phyloP scores from a whole-genome alignment of 1,140 invertebrate genomes.

The Drosophila bifasciata region DNA sequence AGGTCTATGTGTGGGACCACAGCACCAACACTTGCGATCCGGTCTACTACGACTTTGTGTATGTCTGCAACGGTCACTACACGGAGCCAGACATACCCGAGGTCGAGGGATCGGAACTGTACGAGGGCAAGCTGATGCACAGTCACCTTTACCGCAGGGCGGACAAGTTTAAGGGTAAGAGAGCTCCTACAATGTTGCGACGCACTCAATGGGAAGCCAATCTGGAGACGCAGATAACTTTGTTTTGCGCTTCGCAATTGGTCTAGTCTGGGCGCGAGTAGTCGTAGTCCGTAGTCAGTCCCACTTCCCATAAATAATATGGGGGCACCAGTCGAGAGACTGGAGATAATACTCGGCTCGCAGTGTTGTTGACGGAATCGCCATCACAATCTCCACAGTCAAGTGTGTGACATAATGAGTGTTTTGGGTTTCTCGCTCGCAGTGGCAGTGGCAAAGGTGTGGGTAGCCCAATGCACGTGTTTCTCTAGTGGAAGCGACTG shows the following conservation, averaged over 20 bases:
- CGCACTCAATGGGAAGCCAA: background rate
- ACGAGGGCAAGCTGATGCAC: constrained; percentile 90
- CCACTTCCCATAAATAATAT: constrained; percentile 45
- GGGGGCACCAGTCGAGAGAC: constrained; percentile 7
- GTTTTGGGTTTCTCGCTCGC: background rate
- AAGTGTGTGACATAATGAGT: constrained; percentile 36
- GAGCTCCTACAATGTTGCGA: background rate
- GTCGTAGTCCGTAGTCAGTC: constrained; percentile 29
- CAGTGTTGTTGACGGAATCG: background rate
- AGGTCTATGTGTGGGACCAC: constrained; percentile 86
- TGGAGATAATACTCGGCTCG: constrained; percentile 24
- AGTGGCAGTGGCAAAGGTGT: background rate
- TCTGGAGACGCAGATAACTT: background rate
- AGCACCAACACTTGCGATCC: constrained; percentile 84
- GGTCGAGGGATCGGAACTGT: constrained; percentile 88
- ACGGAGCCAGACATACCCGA: constrained; percentile 88
- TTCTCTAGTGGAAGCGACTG: constrained; percentile 20
- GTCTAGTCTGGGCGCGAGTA: constrained; percentile 29
- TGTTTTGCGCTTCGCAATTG: constrained; percentile 3
- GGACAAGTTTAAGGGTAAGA: constrained; percentile 86
- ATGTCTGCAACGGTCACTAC: constrained; percentile 94
- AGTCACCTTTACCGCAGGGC: constrained; percentile 94
- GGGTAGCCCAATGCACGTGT: constrained; percentile 34
- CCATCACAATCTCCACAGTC: background rate
- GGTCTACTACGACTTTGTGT: constrained; percentile 90